Evolutionary conservation across 2,113 vertebrate species (phyloP), one percentile per base, ranked within the genome.

Genomic region (Sorex araneus): DNA sequence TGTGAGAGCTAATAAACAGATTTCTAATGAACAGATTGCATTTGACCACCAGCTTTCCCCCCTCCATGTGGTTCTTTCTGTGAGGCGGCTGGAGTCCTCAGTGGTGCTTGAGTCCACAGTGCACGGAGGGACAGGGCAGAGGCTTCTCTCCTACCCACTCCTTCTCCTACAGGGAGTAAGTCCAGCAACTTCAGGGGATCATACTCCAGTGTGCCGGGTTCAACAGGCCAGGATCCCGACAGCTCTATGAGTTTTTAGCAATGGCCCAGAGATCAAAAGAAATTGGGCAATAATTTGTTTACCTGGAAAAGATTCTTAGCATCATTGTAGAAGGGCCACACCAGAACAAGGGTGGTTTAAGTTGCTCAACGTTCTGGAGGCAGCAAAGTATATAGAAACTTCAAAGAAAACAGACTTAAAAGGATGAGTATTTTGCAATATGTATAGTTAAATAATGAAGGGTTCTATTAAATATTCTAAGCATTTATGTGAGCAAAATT

Each of bases 231-330:
- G n/a, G n/a, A n/a, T n/a, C n/a, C n/a, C n/a, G n/a, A n/a, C n/a
- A n/a, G 64, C 32, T 74, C 1, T 50, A 18, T 77, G 64, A 47
- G 34, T 75, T 87, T 16, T 57, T 63, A 67, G 47, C 30, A 85
- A 64, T 91, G 25, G 2, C 64, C 5, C 3, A 40, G 15, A 47
- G n/a, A 70, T 45, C 27, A 64, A 74, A 88, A 85, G 16, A 30
- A 82, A 84, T 71, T 74, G 19, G 54, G 23, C 57, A 89, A 9
- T 57, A 64, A 82, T 81, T 70, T 57, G 30, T 54, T 64, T 84
- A 32, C 43, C 54, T 84, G 43, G 30, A 40, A 92, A 83, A 50
- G 11, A 27, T 81, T 84, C 15, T 34, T 30, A 73, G 23, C 43
- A 21, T 60, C 6, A 25, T 84, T 81, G 80, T 67, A 73, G 50